Percentiles rank a stretch among this genome's conserved stretches.
Conservation (phyloP, 2,113 vertebrate species). For the Sinocyclocheilus anophthalmus region DNA sequence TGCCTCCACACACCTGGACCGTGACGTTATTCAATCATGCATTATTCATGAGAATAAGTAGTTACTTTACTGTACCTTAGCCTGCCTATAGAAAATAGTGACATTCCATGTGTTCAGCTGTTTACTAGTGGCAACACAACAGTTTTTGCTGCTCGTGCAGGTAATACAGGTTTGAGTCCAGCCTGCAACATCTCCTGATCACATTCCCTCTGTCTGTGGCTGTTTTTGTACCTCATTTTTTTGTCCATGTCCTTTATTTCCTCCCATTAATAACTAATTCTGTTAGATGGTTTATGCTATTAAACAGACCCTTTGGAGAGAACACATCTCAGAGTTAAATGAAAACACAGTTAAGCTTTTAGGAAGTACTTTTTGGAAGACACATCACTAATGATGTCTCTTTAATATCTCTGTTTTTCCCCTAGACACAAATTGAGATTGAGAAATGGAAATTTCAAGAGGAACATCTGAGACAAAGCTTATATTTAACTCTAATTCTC, state of each 20-base stretch:
- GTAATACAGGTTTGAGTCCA: background rate
- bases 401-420: background rate
- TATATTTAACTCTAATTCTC: background rate
- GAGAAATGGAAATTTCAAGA: background rate
- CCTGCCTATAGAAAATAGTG: background rate
- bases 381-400: background rate
- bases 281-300: conserved; percentile 6
- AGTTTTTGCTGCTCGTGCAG: background rate
- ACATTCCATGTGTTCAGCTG: no score
- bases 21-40: background rate
- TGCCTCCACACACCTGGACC: no score
- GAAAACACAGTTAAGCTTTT: conserved; percentile 23
- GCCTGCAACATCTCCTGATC: background rate
- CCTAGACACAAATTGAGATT: background rate
- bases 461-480: background rate
- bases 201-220: background rate
- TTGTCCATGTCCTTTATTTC: background rate
- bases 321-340: background rate
- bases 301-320: conserved; percentile 36
- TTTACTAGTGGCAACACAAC: no score
- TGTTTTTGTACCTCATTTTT: background rate
- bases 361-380: background rate
- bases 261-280: conserved; percentile 9
- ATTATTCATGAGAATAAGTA: background rate
- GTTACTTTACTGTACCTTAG: background rate